These are phyloP conservation scores for Eueides isabella DNA, from an alignment of 1,140 invertebrate genomes.

Conservation along the genomic window DNA sequence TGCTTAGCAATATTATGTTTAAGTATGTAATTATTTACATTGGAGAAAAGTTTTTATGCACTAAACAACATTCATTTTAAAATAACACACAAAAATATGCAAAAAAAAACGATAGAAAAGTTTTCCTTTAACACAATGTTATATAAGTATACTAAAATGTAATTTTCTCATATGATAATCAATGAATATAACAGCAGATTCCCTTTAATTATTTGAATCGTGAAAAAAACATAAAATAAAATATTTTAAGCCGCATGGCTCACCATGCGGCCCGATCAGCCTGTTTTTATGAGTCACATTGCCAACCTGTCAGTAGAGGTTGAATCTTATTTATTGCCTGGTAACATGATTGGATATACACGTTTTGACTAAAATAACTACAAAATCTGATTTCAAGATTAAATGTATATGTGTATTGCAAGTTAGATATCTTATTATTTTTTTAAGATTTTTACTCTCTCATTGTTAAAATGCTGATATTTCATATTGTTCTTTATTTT, in stretches of 20 bases:
- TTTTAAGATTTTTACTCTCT: no score
- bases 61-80: neutral
- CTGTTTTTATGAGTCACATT: conserved; percentile 26
- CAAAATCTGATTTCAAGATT: conserved; percentile 7
- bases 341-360: conserved; percentile 32
- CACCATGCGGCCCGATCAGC: conserved; percentile 25
- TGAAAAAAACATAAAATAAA: conserved; percentile 8
- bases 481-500: no score
- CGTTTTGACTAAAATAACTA: conserved; percentile 6
- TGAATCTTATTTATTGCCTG: conserved; percentile 38
- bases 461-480: no score
- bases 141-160: neutral
- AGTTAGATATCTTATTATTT: neutral
- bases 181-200: conserved; percentile 5
- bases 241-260: conserved; percentile 4
- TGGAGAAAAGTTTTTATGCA: neutral
- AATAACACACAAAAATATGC: no score
- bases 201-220: neutral
- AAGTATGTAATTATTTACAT: conserved; percentile 33
- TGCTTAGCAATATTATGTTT: conserved; percentile 42
- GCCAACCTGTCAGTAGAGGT: conserved; percentile 28
- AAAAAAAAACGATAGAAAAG: no score
- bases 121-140: no score
- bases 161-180: neutral
- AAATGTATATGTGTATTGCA: no score